Base-by-base conservation (phyloP, 2,113 vertebrate species). In the Nothocercus julius region DNA sequence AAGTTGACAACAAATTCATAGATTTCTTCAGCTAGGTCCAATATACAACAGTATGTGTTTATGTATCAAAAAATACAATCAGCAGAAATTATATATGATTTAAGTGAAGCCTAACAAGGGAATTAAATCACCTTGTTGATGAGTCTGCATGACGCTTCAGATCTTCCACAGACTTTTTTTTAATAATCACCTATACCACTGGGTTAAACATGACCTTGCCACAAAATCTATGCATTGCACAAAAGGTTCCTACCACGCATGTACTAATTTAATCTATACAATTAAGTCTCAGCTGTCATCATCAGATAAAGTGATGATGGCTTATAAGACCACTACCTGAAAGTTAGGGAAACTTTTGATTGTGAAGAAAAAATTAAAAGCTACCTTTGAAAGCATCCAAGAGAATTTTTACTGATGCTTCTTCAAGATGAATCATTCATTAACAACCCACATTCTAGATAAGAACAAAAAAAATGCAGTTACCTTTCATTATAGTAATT, bases 361-460 rank as follows among this genome's bases (percentile, higher is more conserved):
- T n/a, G 6, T 17, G 11, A 74, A 66, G 14, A 59, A 12, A 72
- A 62, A 62, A 64, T 14, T 51, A 32, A 49, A 64, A 72, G 4
- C n/a, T 54, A 91, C 18, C 79, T 91, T 36, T 59, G 25, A 62
- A 67, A 59, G 7, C 51, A 74, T 5, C 4, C 27, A 34, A 38
- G 13, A 2, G 5, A 21, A 18, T 32, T 13, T 30, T 69, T 49
- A 86, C 3, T 32, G 38, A 67, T 40, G 32, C 51, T 42, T 64
- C 20, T 79, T 47, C 77, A 63, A 64, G 8, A 11, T 11, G 3
- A 84, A 13, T 69, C 42, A 86, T 92, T 34, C 19, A 24, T 64
- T 5, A 5, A 34, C n/a, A 73, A 1, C 8, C 5, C 30, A 59
- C 2, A 25, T 8, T 15, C 27, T 77, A 30, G 0, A 30, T 8